These are phyloP conservation scores for Thalassarche chlororhynchos DNA, from an alignment of 2,113 vertebrate genomes.

Conservation along the genomic window DNA sequence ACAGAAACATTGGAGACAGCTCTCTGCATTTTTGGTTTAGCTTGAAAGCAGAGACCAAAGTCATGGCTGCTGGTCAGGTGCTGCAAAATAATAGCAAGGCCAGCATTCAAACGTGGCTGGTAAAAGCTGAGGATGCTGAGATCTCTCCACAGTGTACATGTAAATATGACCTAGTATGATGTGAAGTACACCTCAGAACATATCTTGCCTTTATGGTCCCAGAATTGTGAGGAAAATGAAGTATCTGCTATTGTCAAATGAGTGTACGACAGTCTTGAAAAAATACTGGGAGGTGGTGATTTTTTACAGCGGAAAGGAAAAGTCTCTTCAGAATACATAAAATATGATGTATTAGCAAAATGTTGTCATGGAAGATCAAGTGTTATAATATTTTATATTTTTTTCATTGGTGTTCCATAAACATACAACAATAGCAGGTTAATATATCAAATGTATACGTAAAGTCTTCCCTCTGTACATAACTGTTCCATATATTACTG, in stretches of 20 bases:
- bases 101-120: not conserved
- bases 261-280: not conserved
- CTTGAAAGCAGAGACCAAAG: not conserved
- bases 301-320: not conserved
- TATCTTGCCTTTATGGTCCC: not conserved
- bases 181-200: not conserved
- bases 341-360: not conserved
- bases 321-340: not conserved
- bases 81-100: not conserved
- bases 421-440: not conserved
- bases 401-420: not conserved
- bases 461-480: not conserved
- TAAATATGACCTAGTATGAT: not conserved
- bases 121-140: not conserved
- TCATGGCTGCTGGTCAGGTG: not conserved
- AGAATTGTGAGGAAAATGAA: not conserved
- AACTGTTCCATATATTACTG: constrained; percentile 37
- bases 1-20: not conserved
- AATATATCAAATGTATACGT: not conserved
- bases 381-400: not conserved
- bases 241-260: not conserved
- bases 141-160: fast-evolving
- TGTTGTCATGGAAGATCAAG: not conserved
- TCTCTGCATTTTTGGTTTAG: not conserved
- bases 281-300: not conserved